Conservation (phyloP, 2,797 vertebrate genomes). For the Knipowitschia caucasica region DNA sequence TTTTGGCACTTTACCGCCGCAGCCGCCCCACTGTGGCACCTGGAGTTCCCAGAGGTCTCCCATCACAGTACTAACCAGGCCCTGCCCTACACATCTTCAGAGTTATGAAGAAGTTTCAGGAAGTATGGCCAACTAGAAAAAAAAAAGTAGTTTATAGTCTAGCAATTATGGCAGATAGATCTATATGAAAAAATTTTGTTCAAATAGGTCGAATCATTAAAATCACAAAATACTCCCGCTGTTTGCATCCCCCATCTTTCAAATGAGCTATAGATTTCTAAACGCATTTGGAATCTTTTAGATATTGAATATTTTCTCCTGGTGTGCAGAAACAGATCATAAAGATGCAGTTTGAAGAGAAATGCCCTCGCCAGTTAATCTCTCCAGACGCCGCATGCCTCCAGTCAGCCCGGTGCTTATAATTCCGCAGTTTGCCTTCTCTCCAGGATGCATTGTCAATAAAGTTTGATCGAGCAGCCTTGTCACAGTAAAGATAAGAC, state of each 20-base stretch:
- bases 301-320: not conserved
- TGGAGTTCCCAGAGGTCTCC: no score
- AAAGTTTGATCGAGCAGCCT: slow-evolving; percentile 11
- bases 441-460: not conserved
- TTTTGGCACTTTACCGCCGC: no score
- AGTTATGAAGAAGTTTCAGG: no score
- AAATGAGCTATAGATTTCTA: not conserved
- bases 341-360: not conserved
- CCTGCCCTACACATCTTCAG: no score
- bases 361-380: not conserved
- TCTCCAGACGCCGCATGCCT: not conserved
- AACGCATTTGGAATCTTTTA: not conserved
- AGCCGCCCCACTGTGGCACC: no score
- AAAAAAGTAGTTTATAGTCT: no score
- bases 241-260: not conserved
- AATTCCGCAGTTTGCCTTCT: slow-evolving; percentile 8
- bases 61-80: no score
- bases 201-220: no score
- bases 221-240: no score
- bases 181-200: no score
- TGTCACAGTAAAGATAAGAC: slow-evolving; percentile 21
- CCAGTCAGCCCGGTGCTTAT: not conserved
- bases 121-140: no score
- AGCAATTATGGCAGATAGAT: no score
- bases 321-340: not conserved